Conservation (phyloP, 2,888 invertebrate genomes). For the Temnothorax unifasciatus region DNA sequence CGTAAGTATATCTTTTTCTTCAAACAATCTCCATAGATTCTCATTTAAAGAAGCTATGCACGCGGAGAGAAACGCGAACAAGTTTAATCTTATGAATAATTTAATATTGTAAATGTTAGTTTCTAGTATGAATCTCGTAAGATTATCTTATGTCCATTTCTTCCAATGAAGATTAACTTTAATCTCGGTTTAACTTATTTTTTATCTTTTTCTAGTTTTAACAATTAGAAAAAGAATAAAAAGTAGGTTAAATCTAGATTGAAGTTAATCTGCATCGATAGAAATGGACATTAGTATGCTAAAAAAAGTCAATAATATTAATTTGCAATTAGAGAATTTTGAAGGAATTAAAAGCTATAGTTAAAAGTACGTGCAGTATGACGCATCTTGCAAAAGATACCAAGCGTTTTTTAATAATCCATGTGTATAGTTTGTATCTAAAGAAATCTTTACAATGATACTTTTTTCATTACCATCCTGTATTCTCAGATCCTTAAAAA, state of each 20-base stretch:
- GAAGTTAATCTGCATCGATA: background rate
- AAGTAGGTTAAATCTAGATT: background rate
- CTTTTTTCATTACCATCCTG: background rate
- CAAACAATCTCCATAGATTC: background rate
- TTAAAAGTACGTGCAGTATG: background rate
- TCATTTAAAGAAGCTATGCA: background rate
- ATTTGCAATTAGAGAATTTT: background rate
- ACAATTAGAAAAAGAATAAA: background rate
- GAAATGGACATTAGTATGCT: background rate
- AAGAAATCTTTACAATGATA: background rate
- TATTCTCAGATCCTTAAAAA: constrained; percentile 27
- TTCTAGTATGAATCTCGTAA: background rate
- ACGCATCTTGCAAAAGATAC: background rate
- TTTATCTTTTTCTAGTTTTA: background rate
- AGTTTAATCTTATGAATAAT: background rate
- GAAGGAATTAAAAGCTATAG: background rate
- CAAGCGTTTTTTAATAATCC: background rate
- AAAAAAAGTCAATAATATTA: background rate
- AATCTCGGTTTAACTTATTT: too few species aligned
- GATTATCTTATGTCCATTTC: background rate
- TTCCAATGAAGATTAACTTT: too few species aligned
- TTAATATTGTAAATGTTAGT: background rate
- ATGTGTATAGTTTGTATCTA: background rate
- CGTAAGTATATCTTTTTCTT: constrained; percentile 69
- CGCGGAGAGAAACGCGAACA: background rate